A percentile compares a stretch with the other conserved stretches of the same genome.
phyloP scores from a whole-genome alignment of 2,113 vertebrate genomes.

The Nestor notabilis region DNA sequence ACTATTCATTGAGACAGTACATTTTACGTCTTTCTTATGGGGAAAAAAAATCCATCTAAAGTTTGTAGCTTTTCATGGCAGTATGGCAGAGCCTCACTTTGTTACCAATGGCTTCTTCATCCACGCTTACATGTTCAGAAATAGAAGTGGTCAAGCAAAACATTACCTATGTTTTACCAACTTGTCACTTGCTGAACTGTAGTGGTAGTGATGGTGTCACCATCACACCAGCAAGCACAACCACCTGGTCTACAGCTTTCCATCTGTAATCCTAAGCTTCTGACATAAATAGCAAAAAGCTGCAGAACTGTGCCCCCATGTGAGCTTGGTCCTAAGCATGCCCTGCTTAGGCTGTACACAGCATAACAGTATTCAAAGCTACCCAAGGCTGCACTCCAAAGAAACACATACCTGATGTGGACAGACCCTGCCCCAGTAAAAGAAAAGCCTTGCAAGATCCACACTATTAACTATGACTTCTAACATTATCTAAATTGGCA shows the following conservation, averaged over 20 bases:
- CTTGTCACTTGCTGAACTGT: neutral
- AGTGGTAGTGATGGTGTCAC: neutral
- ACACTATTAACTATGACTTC: neutral
- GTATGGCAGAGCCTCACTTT: neutral
- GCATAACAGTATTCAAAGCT: neutral
- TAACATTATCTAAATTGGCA: neutral
- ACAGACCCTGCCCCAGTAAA: neutral
- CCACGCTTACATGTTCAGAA: neutral
- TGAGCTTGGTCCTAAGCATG: neutral
- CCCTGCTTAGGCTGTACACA: neutral
- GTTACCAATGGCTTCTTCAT: neutral
- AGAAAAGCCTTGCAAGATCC: neutral
- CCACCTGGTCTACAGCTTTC: fast-evolving
- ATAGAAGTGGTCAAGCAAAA: neutral
- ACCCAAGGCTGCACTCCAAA: neutral
- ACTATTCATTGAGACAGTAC: conserved; percentile 17
- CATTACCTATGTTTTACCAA: neutral
- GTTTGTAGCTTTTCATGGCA: neutral
- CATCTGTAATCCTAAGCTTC: neutral
- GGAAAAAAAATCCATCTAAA: neutral
- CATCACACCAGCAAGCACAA: fast-evolving
- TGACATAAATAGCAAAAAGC: neutral
- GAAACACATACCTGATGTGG: neutral
- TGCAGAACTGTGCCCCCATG: neutral
- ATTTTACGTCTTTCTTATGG: conserved; percentile 11